Percentiles rank a stretch among this genome's conserved stretches.
Evolutionary conservation across 2,113 vertebrate species (phyloP).

Genomic region (Amia ocellicauda): DNA sequence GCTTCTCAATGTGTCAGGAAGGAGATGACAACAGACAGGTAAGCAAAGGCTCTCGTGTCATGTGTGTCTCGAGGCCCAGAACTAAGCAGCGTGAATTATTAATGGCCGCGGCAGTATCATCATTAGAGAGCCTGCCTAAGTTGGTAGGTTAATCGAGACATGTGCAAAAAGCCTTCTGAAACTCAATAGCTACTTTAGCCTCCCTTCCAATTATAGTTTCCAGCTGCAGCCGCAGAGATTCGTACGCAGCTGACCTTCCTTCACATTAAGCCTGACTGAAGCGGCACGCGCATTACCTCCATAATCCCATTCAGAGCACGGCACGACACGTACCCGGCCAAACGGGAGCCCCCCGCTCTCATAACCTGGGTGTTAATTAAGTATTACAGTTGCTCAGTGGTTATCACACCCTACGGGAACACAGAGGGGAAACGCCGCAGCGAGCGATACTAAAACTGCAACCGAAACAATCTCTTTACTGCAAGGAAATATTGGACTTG

Average conservation of each 20-base stretch:
- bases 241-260: background rate
- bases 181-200: slow-evolving; percentile 1
- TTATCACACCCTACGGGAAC: slow-evolving; percentile 1
- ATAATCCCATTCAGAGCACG: background rate
- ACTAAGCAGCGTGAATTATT: slow-evolving; percentile 11
- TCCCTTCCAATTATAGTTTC: background rate
- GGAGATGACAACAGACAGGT: slow-evolving; percentile 14
- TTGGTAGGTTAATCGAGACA: background rate
- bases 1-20: no score
- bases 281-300: background rate
- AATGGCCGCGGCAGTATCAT: background rate
- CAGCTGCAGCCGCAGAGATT: background rate
- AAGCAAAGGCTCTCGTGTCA: background rate
- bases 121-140: slow-evolving; percentile 2
- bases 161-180: slow-evolving; percentile 1
- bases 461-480: background rate
- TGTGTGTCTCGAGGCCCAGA: slow-evolving; percentile 3
- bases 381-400: background rate
- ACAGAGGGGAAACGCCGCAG: background rate
- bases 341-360: background rate
- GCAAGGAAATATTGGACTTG: background rate
- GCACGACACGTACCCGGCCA: background rate
- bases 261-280: background rate
- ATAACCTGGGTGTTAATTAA: slow-evolving; percentile 13
- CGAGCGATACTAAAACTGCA: background rate